Evolutionary conservation across 2,797 vertebrate genomes (phyloP).

Genomic region (Tadarida brasiliensis): DNA sequence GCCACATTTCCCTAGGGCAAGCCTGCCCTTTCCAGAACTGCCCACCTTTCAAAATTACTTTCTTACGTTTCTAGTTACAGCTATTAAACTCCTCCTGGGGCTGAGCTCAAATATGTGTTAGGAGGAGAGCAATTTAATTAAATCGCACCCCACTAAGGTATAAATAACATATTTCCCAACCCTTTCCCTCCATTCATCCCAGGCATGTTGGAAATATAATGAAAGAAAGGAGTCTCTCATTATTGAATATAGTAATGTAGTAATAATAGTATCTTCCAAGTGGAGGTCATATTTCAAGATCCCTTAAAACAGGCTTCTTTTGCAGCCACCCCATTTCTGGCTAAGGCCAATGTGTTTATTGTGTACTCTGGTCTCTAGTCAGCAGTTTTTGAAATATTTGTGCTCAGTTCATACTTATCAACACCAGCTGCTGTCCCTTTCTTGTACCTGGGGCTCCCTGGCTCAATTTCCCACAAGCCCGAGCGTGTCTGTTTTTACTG

Average conservation of each 20-base stretch:
- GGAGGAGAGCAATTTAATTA: conserved; percentile 77
- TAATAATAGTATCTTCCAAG: conserved; percentile 23
- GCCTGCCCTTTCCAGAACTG: conserved; percentile 70
- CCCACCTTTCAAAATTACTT: conserved; percentile 77
- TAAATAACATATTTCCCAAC: conserved; percentile 56
- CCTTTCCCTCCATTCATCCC: neutral
- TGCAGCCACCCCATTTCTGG: neutral
- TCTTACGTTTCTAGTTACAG: conserved; percentile 66
- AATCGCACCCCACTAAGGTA: conserved; percentile 58
- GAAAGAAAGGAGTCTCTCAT: conserved; percentile 15
- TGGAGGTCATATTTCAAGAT: conserved; percentile 8
- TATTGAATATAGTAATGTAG: neutral
- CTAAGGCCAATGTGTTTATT: neutral
- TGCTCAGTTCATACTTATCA: neutral
- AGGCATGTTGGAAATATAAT: conserved; percentile 57
- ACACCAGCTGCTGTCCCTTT: neutral
- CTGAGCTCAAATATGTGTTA: conserved; percentile 69
- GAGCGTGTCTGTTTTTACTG: neutral
- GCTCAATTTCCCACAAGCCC: neutral
- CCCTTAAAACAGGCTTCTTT: neutral
- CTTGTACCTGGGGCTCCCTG: neutral
- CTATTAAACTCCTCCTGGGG: conserved; percentile 65
- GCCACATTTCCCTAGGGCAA: conserved; percentile 2
- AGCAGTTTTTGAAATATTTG: neutral
- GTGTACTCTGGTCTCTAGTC: neutral